Evolutionary conservation across 2,797 vertebrate species (phyloP), one percentile per base, ranked within the genome.

Genomic region (Scarus forsteni): DNA sequence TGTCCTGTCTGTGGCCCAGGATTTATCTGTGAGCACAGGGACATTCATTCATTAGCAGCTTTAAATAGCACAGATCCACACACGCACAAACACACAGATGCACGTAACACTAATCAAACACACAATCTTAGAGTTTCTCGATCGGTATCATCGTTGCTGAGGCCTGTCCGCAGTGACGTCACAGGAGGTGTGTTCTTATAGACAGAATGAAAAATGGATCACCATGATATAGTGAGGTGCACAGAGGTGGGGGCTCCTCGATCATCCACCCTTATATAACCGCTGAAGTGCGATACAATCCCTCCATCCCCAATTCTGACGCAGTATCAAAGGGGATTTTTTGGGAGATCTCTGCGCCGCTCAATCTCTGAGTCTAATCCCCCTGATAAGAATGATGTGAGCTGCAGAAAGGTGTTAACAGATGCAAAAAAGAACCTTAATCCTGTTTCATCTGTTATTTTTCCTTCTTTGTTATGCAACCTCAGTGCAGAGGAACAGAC

Each of bases 201-300:
- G 52, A 66, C 13, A 70, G 62, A 50, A 49, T 61, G 68, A 78
- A 42, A 77, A 56, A 45, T 34, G 27, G 54, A 61, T 80, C 49
- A 66, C 42, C 42, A 18, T 71, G 50, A 60, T 46, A 8, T 18
- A 8, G 36, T 14, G 48, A 39, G 18, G 11, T 16, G 36, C 36
- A 35, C 9, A 16, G 61, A 16, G 9, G 40, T 43, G n/a, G 38
- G 40, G 43, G 56, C 63, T 56, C 58, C 52, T 42, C 42, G 70
- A 55, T 73, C 39, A 13, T 73, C 42, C 34, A 8, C 45, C 7
- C 14, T 89, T 88, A 89, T 56, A 62, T 82, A 85, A 88, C 59
- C 19, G 11, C 9, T 10, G 8, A 15, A 16, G 14, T 14, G 15
- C 19, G 8, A 66, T 55, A 66, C 27, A 61, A 43, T 66, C 45